phyloP scores from a whole-genome alignment of 1,140 invertebrate genomes.

The Drosophila nikananu region DNA sequence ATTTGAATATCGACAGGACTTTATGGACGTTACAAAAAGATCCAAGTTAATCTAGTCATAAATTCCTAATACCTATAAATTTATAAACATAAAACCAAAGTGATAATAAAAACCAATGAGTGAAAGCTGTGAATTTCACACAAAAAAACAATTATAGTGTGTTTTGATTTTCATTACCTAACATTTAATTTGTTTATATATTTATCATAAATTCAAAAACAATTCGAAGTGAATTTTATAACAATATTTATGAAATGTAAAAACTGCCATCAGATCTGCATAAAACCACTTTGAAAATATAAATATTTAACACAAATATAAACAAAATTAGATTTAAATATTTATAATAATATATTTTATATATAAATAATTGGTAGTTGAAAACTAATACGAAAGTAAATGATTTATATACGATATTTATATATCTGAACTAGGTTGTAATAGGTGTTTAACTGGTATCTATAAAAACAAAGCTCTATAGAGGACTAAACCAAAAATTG shows the following conservation, averaged over 20 bases:
- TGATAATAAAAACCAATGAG: background rate
- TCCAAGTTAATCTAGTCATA: background rate
- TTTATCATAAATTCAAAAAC: background rate
- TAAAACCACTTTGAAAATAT: background rate
- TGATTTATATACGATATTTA: no score
- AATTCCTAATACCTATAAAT: background rate
- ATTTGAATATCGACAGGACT: background rate
- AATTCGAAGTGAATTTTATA: no score
- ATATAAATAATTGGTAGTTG: no score
- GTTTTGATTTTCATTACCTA: no score
- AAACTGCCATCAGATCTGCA: background rate
- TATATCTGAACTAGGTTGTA: background rate
- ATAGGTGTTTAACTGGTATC: no score
- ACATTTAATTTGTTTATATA: background rate
- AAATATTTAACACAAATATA: background rate
- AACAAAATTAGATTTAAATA: background rate
- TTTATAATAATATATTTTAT: background rate
- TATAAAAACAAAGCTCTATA: background rate
- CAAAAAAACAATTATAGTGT: background rate
- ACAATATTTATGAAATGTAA: background rate
- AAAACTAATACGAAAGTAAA: background rate
- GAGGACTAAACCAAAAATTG: background rate
- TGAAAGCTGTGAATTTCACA: background rate
- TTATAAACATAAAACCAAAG: background rate
- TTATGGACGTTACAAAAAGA: background rate